A percentile compares a stretch with the other conserved stretches of the same genome.
These are phyloP conservation scores for Pampusana beccarii DNA, from an alignment of 2,113 vertebrate genomes.

Conservation along the genomic window DNA sequence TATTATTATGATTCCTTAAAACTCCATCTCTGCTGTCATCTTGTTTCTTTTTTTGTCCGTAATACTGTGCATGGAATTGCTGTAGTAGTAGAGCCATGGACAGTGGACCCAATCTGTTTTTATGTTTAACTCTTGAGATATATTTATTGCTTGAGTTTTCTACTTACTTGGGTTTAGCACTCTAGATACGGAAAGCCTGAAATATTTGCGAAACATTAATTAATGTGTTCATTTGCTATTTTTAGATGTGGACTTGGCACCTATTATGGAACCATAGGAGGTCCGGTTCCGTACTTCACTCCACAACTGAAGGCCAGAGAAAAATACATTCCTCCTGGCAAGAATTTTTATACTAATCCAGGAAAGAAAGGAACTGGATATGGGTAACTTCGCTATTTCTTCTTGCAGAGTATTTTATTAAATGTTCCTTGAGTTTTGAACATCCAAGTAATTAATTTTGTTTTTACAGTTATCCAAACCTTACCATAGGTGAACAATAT, in stretches of 20 bases:
- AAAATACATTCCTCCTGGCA: conserved; percentile 74
- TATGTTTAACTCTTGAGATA: not conserved
- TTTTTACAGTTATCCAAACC: conserved; percentile 80
- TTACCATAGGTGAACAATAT: conserved; percentile 81
- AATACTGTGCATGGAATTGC: not conserved
- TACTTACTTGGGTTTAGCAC: not conserved
- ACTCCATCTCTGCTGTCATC: not conserved
- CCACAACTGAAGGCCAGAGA: conserved; percentile 62
- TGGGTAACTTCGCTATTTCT: conserved; percentile 74
- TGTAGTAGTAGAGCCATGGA: not conserved
- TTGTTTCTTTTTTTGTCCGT: not conserved
- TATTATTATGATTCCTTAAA: not conserved
- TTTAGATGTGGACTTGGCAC: conserved; percentile 81
- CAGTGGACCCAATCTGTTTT: not conserved
- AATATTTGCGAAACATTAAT: not conserved
- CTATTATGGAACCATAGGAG: conserved; percentile 86
- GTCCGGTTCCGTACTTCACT: conserved; percentile 79
- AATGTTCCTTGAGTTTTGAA: not conserved
- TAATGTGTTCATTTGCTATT: conserved; percentile 11
- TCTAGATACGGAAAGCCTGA: not conserved
- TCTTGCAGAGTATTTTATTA: not conserved
- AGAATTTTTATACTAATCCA: conserved; percentile 86
- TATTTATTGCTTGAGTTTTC: not conserved
- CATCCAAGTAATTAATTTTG: conserved; percentile 3
- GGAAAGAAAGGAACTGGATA: conserved; percentile 87